A percentile compares a stretch with the other conserved stretches of the same genome.
phyloP scores from a whole-genome alignment of 2,113 vertebrate species.

The Malurus elegans region DNA sequence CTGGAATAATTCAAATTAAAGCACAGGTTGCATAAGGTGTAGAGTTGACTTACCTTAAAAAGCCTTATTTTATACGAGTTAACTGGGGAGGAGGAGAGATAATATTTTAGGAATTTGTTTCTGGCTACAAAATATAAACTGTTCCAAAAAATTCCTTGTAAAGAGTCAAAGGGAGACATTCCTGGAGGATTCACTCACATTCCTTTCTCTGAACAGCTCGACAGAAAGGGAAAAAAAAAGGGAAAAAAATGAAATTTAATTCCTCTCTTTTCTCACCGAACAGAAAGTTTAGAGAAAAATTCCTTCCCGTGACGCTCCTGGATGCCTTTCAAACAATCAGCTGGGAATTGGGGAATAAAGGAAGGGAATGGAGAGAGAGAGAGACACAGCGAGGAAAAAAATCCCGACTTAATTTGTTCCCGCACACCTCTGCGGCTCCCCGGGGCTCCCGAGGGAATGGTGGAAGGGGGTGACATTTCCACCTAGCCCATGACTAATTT shows the following conservation, averaged over 20 bases:
- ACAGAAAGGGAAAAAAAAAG: background rate
- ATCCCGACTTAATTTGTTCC: background rate
- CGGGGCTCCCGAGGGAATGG: background rate
- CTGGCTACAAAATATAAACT: background rate
- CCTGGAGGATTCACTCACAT: background rate
- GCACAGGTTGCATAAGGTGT: background rate
- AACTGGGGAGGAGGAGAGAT: background rate
- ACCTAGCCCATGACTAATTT: constrained; percentile 69
- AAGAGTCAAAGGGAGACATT: background rate
- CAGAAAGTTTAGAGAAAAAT: background rate
- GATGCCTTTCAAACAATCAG: background rate
- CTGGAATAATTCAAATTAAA: background rate
- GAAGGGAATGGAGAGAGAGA: background rate
- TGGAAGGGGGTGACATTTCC: constrained; percentile 43
- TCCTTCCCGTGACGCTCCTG: background rate
- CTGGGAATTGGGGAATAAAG: background rate
- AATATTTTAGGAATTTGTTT: background rate
- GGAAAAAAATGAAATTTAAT: background rate
- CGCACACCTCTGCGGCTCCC: background rate
- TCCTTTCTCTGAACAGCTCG: background rate
- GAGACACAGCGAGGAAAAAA: background rate
- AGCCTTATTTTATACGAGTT: background rate
- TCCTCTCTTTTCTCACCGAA: fast-evolving
- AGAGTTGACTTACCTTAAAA: background rate
- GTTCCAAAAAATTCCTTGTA: background rate